phyloP scores from a whole-genome alignment of 30 jellyfish, hydroid and myxozoan genomes.

The Rhopilema esculentum region DNA sequence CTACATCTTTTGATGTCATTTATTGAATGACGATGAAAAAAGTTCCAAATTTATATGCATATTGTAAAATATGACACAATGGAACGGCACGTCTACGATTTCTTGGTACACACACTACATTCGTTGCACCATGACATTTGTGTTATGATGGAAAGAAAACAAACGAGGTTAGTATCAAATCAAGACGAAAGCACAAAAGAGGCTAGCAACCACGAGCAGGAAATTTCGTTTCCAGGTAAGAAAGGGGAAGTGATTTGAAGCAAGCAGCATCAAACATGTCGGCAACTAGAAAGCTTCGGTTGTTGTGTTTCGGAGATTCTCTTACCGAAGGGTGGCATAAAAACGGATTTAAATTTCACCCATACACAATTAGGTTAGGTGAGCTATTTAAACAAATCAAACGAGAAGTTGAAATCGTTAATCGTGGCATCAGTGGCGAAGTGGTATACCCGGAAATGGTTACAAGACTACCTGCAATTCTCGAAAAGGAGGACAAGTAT shows the following conservation, averaged over 20 bases:
- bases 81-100: too few species aligned
- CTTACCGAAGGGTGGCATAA: slow-evolving; percentile 93
- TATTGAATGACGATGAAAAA: too few species aligned
- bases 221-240: neutral
- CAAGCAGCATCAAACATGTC: slow-evolving; percentile 6
- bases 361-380: slow-evolving; percentile 64
- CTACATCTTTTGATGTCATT: too few species aligned
- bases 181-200: too few species aligned
- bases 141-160: too few species aligned
- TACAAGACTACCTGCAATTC: slow-evolving; percentile 50
- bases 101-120: too few species aligned
- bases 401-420: slow-evolving; percentile 17
- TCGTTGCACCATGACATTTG: too few species aligned
- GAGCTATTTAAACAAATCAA: slow-evolving; percentile 21
- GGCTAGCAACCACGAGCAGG: too few species aligned
- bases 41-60: too few species aligned
- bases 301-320: slow-evolving; percentile 93
- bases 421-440: slow-evolving; percentile 84
- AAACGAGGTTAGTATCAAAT: too few species aligned
- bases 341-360: slow-evolving; percentile 77
- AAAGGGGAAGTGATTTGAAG: neutral
- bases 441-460: slow-evolving; percentile 77
- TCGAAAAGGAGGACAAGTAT: slow-evolving; percentile 3
- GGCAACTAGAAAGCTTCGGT: neutral
- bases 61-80: too few species aligned